Evolutionary conservation across 30 jellyfish, hydroid and myxozoan genomes (phyloP).

Genomic region (Cassiopea andromeda): DNA sequence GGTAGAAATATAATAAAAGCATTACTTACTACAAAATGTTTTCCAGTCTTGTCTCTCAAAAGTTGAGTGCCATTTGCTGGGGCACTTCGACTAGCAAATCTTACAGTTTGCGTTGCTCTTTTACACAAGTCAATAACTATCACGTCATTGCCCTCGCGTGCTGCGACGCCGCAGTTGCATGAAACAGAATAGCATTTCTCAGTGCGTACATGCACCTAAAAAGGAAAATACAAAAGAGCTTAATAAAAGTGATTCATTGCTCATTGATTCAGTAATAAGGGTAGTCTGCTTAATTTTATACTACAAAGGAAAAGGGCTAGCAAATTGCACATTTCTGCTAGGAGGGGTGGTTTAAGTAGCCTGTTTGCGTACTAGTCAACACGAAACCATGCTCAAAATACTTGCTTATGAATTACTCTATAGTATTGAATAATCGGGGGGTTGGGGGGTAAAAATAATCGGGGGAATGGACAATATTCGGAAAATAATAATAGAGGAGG

Average conservation of each 20-base stretch:
- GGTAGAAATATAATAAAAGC: not conserved
- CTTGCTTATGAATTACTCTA: not conserved
- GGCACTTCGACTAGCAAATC: slow-evolving; percentile 79
- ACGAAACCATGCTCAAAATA: not conserved
- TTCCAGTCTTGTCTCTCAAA: slow-evolving; percentile 79
- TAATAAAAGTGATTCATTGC: not conserved
- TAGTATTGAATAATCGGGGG: too few species aligned
- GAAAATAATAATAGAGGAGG: too few species aligned
- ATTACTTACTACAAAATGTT: slow-evolving; percentile 66
- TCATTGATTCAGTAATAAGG: not conserved
- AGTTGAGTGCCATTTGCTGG: slow-evolving; percentile 79
- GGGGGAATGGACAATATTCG: too few species aligned
- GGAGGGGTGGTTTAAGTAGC: not conserved
- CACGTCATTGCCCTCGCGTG: slow-evolving; percentile 92
- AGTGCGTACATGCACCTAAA: slow-evolving; percentile 90
- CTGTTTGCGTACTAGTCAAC: not conserved
- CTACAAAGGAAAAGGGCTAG: not conserved
- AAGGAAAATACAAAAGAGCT: not conserved
- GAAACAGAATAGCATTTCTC: slow-evolving; percentile 88
- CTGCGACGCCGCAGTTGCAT: slow-evolving; percentile 95
- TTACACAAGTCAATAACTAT: slow-evolving; percentile 89
- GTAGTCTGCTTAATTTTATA: not conserved
- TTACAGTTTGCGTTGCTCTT: slow-evolving; percentile 74
- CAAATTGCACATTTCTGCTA: not conserved
- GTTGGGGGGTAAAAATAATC: too few species aligned